phyloP scores from a whole-genome alignment of 2,797 vertebrate genomes.

The Manis crassicaudata region DNA sequence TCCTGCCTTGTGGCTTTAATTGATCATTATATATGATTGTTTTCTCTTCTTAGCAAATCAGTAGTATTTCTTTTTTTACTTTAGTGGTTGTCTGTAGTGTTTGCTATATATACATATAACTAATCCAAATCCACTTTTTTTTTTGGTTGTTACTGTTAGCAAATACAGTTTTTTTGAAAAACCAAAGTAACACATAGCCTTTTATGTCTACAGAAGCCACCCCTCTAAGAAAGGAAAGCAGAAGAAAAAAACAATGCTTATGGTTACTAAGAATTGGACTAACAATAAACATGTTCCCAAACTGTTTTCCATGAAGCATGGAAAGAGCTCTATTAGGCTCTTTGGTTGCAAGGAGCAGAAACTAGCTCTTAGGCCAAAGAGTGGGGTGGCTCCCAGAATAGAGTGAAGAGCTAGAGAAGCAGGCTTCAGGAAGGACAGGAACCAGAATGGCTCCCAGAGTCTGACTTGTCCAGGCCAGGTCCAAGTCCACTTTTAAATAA shows the following conservation, averaged over 20 bases:
- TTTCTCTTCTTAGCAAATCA: neutral
- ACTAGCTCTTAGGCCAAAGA: neutral
- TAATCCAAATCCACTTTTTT: neutral
- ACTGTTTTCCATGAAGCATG: neutral
- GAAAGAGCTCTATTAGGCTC: neutral
- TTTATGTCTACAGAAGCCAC: neutral
- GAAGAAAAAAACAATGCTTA: neutral
- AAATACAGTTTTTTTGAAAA: neutral
- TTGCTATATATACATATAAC: neutral
- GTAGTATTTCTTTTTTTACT: neutral
- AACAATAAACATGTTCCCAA: neutral
- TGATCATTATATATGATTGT: neutral
- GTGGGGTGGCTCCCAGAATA: neutral
- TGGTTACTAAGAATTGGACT: neutral
- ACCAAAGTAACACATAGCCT: neutral
- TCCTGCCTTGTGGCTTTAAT: neutral
- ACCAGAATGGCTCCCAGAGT: neutral
- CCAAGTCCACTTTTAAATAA: neutral
- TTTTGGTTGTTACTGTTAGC: neutral
- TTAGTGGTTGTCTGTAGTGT: neutral
- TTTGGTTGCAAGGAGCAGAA: neutral
- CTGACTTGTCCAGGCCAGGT: neutral
- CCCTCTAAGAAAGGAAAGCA: neutral
- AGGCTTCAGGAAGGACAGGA: neutral
- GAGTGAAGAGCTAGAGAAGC: neutral